These are phyloP conservation scores for Hycleus cichorii DNA, from an alignment of 1,140 invertebrate species.

Conservation along the genomic window DNA sequence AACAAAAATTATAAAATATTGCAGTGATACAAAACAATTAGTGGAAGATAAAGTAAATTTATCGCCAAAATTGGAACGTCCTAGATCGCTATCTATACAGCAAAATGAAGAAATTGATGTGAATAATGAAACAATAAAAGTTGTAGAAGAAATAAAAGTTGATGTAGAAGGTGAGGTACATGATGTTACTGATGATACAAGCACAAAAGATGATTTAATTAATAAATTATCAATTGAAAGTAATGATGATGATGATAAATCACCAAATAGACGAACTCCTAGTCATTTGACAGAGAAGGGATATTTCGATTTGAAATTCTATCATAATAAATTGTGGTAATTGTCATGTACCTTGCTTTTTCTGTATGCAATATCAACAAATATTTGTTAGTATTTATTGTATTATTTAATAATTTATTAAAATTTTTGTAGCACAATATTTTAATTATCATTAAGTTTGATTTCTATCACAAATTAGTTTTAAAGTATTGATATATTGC, in stretches of 20 bases:
- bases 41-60: slow-evolving; percentile 8
- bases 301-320: slow-evolving; percentile 56
- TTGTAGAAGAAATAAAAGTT: too few relatives aligned
- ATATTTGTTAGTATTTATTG: too few relatives aligned
- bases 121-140: slow-evolving; percentile 26
- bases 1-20: slow-evolving; percentile 28
- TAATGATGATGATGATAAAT: slow-evolving; percentile 11
- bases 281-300: slow-evolving; percentile 48
- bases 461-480: too few relatives aligned
- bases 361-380: not conserved
- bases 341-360: slow-evolving; percentile 9
- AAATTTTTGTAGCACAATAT: not conserved
- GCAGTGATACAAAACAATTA: slow-evolving; percentile 28
- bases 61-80: slow-evolving; percentile 44
- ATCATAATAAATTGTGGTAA: slow-evolving; percentile 57
- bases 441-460: not conserved
- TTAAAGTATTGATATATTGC: too few relatives aligned
- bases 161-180: slow-evolving; percentile 40
- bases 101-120: slow-evolving; percentile 33
- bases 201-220: slow-evolving; percentile 5
- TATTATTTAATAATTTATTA: not conserved
- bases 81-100: slow-evolving; percentile 45
- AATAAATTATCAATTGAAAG: not conserved
- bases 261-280: slow-evolving; percentile 28
- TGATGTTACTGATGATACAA: slow-evolving; percentile 11